A percentile compares a stretch with the other conserved stretches of the same genome.
Conservation (phyloP, 2,888 invertebrate genomes). For the Nowickia ferox region DNA sequence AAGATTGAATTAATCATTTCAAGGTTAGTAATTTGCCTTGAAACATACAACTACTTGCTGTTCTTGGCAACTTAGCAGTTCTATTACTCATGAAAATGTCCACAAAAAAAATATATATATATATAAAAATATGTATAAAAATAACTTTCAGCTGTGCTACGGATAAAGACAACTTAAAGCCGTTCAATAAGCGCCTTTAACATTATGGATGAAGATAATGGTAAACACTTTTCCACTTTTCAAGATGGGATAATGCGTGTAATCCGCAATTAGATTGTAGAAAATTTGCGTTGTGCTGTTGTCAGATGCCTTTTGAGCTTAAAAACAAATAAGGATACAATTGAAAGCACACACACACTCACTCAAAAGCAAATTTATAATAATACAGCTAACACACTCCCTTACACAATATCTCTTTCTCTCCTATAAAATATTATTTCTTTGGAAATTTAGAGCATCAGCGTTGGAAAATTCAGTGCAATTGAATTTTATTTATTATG, state of each 20-base stretch:
- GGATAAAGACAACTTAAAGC: background rate
- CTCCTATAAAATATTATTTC: background rate
- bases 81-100: constrained; percentile 74
- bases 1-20: too few species aligned
- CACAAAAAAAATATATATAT: too few species aligned
- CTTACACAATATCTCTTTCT: constrained; percentile 8
- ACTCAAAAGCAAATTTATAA: background rate
- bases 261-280: constrained; percentile 80
- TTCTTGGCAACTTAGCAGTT: constrained; percentile 73
- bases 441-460: background rate
- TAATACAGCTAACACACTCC: background rate
- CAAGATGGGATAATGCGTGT: constrained; percentile 80
- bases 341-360: constrained; percentile 5
- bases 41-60: background rate
- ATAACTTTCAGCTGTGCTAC: constrained; percentile 68
- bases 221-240: constrained; percentile 68
- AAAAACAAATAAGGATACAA: constrained; percentile 50
- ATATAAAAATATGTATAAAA: too few species aligned
- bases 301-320: constrained; percentile 74
- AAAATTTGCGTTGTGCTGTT: constrained; percentile 73
- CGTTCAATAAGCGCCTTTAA: constrained; percentile 18
- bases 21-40: background rate
- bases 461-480: background rate
- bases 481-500: background rate
- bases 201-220: constrained; percentile 1